Percentiles rank a stretch among this genome's conserved stretches.
Conservation (phyloP, 2,797 vertebrate species). For the Crenichthys baileyi region DNA sequence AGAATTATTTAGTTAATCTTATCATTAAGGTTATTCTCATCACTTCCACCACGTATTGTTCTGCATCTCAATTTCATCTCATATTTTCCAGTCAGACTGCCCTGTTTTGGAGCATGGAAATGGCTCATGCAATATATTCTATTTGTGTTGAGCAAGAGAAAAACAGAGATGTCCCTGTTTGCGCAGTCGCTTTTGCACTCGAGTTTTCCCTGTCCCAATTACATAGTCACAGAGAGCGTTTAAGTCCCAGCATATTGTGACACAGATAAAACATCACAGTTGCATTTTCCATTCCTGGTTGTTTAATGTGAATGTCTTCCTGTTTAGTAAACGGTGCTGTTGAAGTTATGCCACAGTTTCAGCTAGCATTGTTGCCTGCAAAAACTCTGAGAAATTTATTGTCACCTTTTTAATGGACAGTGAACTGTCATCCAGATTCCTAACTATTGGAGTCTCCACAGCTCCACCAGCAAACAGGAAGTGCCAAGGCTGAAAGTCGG, state of each 20-base stretch:
- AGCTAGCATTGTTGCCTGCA: conserved; percentile 40
- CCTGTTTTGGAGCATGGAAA: conserved; percentile 48
- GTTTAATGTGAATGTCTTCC: conserved; percentile 42
- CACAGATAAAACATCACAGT: conserved; percentile 48
- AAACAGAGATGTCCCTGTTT: conserved; percentile 68
- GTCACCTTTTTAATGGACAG: conserved; percentile 76
- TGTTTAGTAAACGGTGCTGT: conserved; percentile 30
- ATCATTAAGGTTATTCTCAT: conserved; percentile 29
- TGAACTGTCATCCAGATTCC: conserved; percentile 74
- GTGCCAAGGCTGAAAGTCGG: conserved; percentile 76
- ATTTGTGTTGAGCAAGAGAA: conserved; percentile 55
- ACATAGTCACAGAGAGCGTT: conserved; percentile 50
- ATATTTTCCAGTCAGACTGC: conserved; percentile 32
- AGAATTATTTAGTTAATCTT: conserved; percentile 32
- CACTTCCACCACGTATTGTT: conserved; percentile 13
- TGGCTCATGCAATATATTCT: conserved; percentile 37
- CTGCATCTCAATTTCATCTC: conserved; percentile 25
- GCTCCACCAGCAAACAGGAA: conserved; percentile 74
- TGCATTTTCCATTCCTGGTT: conserved; percentile 61
- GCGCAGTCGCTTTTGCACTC: conserved; percentile 58
- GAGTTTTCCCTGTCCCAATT: conserved; percentile 64
- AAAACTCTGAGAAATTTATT: conserved; percentile 67
- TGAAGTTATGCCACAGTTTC: conserved; percentile 39
- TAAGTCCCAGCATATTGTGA: conserved; percentile 55
- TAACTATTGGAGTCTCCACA: conserved; percentile 56